These are phyloP conservation scores for Trinectes maculatus DNA, from an alignment of 2,113 vertebrate species.

Conservation along the genomic window DNA sequence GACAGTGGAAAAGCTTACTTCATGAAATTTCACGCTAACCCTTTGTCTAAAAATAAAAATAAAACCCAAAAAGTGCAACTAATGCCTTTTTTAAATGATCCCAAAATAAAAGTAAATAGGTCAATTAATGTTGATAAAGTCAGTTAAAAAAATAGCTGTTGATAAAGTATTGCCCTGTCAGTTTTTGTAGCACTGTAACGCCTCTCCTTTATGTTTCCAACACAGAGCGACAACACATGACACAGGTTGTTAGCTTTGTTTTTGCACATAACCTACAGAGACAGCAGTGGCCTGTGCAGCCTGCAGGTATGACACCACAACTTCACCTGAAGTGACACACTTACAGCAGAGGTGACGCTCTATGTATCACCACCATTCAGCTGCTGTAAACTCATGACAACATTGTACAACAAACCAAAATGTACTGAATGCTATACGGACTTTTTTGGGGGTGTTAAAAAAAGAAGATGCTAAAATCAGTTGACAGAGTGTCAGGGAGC, in stretches of 20 bases:
- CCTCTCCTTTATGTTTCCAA: slow-evolving; percentile 14
- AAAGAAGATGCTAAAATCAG: slow-evolving; percentile 36
- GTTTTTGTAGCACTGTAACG: too few relatives aligned
- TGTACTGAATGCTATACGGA: slow-evolving; percentile 4
- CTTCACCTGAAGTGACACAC: slow-evolving; percentile 69
- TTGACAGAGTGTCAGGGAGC: slow-evolving; percentile 48
- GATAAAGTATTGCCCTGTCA: too few relatives aligned
- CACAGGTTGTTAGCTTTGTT: slow-evolving; percentile 49
- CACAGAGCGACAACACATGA: slow-evolving; percentile 16
- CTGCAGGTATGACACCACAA: slow-evolving; percentile 51
- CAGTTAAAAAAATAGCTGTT: too few relatives aligned
- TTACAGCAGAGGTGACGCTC: slow-evolving; percentile 43
- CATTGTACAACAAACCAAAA: slow-evolving; percentile 39
- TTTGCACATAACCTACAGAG: slow-evolving; percentile 51
- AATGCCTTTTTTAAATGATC: too few relatives aligned
- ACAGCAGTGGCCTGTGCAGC: slow-evolving; percentile 54
- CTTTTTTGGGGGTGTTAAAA: slow-evolving; percentile 27
- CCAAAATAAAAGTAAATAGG: too few relatives aligned
- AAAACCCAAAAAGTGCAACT: too few relatives aligned
- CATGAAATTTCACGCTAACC: too few relatives aligned
- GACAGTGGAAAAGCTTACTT: too few relatives aligned
- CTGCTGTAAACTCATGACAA: slow-evolving; percentile 23
- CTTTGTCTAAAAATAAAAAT: too few relatives aligned
- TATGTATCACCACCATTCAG: neutral
- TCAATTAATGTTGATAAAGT: too few relatives aligned